Base-by-base conservation (phyloP, 2,113 vertebrate species). In the Eubucco bourcierii region DNA sequence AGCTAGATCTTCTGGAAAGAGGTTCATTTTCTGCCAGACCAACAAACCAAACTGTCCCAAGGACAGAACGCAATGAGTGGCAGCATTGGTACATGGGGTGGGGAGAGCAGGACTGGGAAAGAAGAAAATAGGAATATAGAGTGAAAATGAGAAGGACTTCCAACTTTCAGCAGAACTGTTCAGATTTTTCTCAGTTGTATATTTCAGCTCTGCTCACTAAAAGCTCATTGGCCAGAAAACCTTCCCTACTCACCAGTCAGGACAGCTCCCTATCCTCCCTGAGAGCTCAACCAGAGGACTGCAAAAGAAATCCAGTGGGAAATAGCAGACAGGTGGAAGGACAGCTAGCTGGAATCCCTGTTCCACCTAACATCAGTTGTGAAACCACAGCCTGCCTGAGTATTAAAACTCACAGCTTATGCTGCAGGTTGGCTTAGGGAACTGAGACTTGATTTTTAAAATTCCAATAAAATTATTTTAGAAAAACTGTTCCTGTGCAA, bases 231-330 rank as follows among this genome's bases (percentile, higher is more conserved):
- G 19, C 8, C 31, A 61, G 78, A 94, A 81, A 83, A 67, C 17
- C 33, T 86, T 74, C 24, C 7, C 9, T 19, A 37, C n/a, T 10
- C 21, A 46, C 27, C 0, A 3, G 16, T 33, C 53, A 76, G 37
- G 21, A n/a, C 0, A 0, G 9, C 4, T 60, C 13, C 12, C 12
- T 10, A 23, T 76, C 29, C 8, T 55, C 17, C 24, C 46, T 37
- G 17, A 5, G 1, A 1, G 2, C 29, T 10, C 0, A 1, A 10
- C 56, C 19, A 9, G 6, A 75, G 21, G 3, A 19, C 41, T 72
- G n/a, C 12, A 14, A 20, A 8, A 44, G 39, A 52, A 66, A 24
- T 0, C 1, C 8, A 8, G 46, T 5, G 4, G 34, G 37, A 83
- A 61, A 25, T 34, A 76, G 10, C 0, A 2, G 29, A 23, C 2